Conservation (phyloP, 2,888 invertebrate genomes). For the Azorinus chamasolen region DNA sequence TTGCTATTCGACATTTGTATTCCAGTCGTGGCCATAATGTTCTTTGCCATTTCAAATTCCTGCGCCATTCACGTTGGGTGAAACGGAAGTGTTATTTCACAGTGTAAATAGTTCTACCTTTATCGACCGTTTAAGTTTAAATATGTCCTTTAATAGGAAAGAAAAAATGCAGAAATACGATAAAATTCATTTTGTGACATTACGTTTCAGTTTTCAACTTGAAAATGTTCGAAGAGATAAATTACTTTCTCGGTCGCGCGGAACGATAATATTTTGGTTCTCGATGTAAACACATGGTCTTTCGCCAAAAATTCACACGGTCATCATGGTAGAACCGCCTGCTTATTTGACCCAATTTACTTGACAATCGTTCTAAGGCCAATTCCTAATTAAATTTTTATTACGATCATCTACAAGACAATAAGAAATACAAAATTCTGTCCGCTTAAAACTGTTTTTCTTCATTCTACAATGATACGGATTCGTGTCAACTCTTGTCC, state of each 20-base stretch:
- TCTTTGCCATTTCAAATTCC: constrained; percentile 61
- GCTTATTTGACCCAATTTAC: too few relatives aligned
- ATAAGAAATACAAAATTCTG: too few relatives aligned
- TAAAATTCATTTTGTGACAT: too few relatives aligned
- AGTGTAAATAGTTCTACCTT: constrained; percentile 54
- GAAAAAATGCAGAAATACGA: too few relatives aligned
- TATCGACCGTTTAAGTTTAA: background rate
- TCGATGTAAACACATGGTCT: constrained; percentile 42
- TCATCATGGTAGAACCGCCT: background rate
- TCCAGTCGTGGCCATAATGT: constrained; percentile 69
- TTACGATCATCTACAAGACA: too few relatives aligned
- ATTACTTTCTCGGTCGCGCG: constrained; percentile 20
- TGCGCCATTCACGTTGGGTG: constrained; percentile 67
- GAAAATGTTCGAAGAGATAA: background rate
- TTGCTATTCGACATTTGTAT: constrained; percentile 65
- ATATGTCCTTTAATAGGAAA: too few relatives aligned
- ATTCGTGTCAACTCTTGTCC: background rate
- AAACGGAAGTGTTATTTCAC: constrained; percentile 66
- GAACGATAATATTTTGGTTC: constrained; percentile 56
- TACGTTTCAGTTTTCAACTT: too few relatives aligned
- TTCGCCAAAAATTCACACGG: constrained; percentile 43
- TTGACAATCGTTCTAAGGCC: too few relatives aligned
- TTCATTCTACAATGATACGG: background rate
- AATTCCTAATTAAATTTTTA: too few relatives aligned
- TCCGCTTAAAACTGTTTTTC: too few relatives aligned